Conservation (phyloP, 2,888 invertebrate species). For the Cerastis leucographa region DNA sequence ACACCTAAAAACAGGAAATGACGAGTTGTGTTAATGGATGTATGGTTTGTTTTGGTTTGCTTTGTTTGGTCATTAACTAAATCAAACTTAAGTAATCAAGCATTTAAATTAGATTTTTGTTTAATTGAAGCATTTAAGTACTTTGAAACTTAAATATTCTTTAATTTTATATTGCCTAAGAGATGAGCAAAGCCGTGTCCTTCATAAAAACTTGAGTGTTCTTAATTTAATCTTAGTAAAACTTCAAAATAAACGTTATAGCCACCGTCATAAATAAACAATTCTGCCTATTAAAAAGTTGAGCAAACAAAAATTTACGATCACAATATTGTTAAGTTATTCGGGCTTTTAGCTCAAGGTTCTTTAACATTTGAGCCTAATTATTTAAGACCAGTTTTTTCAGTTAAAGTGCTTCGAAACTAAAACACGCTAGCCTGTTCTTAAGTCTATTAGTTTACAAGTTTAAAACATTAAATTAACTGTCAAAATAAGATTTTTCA, state of each 20-base stretch:
- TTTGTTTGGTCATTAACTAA: background rate
- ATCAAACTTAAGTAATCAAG: background rate
- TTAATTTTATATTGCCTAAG: slow-evolving; percentile 1
- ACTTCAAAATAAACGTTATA: slow-evolving; percentile 54
- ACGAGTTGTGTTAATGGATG: slow-evolving; percentile 42
- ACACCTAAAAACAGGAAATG: slow-evolving; percentile 56
- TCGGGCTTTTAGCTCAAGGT: slow-evolving; percentile 49
- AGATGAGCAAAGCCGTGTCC: slow-evolving; percentile 16
- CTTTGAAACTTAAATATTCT: slow-evolving; percentile 15
- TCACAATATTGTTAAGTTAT: slow-evolving; percentile 67
- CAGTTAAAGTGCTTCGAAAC: slow-evolving; percentile 18
- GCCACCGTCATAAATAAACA: slow-evolving; percentile 64
- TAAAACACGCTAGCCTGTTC: background rate
- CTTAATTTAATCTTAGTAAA: slow-evolving; percentile 48
- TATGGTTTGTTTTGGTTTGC: slow-evolving; percentile 7
- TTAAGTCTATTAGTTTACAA: background rate
- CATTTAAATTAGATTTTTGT: slow-evolving; percentile 2
- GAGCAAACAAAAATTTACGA: slow-evolving; percentile 64
- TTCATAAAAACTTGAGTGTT: slow-evolving; percentile 40
- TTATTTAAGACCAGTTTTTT: slow-evolving; percentile 27
- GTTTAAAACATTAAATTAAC: background rate
- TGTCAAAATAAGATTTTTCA: background rate
- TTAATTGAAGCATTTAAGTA: slow-evolving; percentile 10
- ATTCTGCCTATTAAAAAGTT: slow-evolving; percentile 71
- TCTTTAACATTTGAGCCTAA: slow-evolving; percentile 31